These are phyloP conservation scores for Drosophila ananassae DNA, from an alignment of 1,140 invertebrate genomes.

Conservation along the genomic window DNA sequence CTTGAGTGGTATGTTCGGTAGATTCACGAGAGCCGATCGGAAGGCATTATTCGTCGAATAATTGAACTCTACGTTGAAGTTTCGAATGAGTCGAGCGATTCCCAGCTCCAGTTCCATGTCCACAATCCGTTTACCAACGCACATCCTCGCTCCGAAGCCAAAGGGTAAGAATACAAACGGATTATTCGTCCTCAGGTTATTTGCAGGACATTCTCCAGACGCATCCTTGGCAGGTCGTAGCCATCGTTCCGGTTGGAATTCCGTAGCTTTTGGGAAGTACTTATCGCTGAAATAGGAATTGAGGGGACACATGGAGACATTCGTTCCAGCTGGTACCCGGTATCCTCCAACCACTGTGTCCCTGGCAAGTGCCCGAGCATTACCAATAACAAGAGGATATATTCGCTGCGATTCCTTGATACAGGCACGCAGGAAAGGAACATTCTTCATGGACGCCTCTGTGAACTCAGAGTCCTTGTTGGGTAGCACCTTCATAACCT, in stretches of 20 bases:
- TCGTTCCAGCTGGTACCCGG: constrained; percentile 86
- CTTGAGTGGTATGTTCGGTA: constrained; percentile 70
- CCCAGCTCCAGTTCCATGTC: constrained; percentile 89
- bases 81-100: constrained; percentile 86
- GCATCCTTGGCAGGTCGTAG: constrained; percentile 55
- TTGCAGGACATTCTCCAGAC: constrained; percentile 42
- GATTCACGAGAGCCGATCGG: constrained; percentile 52
- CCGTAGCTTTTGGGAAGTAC: constrained; percentile 85
- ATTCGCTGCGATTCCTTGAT: constrained; percentile 87
- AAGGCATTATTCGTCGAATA: constrained; percentile 69
- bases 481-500: constrained; percentile 85
- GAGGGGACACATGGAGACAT: constrained; percentile 85
- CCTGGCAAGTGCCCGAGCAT: constrained; percentile 84
- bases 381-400: constrained; percentile 85
- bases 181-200: constrained; percentile 83
- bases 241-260: constrained; percentile 87
- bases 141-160: constrained; percentile 86
- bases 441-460: constrained; percentile 85
- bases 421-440: constrained; percentile 87
- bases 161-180: constrained; percentile 88
- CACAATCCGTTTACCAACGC: constrained; percentile 88
- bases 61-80: constrained; percentile 86
- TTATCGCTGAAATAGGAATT: constrained; percentile 81
- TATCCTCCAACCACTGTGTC: constrained; percentile 86
- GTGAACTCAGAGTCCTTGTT: constrained; percentile 33